Evolutionary conservation across 2,797 vertebrate species (phyloP).

Genomic region (Catamblyrhynchus diadema): DNA sequence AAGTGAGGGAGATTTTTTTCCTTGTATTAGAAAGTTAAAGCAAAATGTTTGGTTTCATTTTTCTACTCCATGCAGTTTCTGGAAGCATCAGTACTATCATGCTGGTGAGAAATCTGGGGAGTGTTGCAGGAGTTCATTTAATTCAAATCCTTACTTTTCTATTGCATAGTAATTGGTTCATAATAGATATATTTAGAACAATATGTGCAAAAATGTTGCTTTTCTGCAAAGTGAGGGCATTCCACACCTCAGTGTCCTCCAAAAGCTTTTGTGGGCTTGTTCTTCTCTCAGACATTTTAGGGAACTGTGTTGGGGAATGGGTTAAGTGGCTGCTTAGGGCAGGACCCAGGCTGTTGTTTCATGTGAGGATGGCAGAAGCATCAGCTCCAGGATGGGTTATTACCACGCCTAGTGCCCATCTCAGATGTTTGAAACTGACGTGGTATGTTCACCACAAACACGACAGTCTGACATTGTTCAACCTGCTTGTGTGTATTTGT

Average conservation of each 20-base stretch:
- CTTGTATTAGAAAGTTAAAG: neutral
- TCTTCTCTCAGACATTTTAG: neutral
- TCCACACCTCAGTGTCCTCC: neutral
- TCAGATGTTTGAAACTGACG: neutral
- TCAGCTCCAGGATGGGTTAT: neutral
- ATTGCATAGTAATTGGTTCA: neutral
- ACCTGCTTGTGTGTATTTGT: neutral
- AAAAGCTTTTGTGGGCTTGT: neutral
- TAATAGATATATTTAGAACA: neutral
- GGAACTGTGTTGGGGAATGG: neutral
- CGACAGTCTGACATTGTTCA: neutral
- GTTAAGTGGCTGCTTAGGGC: neutral
- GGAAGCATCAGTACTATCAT: neutral
- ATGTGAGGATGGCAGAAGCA: neutral
- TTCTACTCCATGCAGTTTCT: neutral
- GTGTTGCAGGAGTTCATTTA: neutral
- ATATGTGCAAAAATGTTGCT: neutral
- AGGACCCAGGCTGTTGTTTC: neutral
- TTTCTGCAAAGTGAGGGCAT: neutral
- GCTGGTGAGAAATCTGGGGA: neutral
- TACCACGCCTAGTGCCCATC: neutral
- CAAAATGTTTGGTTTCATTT: neutral
- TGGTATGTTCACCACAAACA: neutral
- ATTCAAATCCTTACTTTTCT: neutral
- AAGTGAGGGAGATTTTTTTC: neutral